Conservation (phyloP, 2,888 invertebrate genomes). For the Tanytarsus gracilentus region DNA sequence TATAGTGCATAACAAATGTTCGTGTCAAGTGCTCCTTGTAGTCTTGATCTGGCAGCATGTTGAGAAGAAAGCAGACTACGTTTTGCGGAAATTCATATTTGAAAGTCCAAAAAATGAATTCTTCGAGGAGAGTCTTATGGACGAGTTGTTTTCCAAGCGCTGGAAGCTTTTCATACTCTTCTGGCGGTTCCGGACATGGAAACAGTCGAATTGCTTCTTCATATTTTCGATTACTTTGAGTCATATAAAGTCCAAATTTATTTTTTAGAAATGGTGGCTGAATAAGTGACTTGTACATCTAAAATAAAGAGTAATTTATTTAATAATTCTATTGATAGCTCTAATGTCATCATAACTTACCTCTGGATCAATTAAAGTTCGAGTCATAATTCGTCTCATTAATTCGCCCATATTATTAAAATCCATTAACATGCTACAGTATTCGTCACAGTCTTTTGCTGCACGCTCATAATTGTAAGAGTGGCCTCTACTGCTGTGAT, state of each 20-base stretch:
- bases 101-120: slow-evolving; percentile 96
- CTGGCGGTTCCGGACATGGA: slow-evolving; percentile 61
- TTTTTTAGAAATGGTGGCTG: slow-evolving; percentile 57
- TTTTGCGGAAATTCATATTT: slow-evolving; percentile 96
- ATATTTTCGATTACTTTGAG: slow-evolving; percentile 64
- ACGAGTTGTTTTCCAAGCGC: slow-evolving; percentile 68
- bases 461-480: slow-evolving; percentile 59
- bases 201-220: slow-evolving; percentile 72
- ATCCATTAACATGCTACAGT: slow-evolving; percentile 83
- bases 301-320: slow-evolving; percentile 33
- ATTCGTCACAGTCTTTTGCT: slow-evolving; percentile 77
- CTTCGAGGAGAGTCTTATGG: slow-evolving; percentile 82
- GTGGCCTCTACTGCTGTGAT: slow-evolving; percentile 41
- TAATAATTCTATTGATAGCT: slow-evolving; percentile 24
- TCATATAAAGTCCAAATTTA: slow-evolving; percentile 64
- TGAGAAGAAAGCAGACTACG: slow-evolving; percentile 85
- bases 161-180: slow-evolving; percentile 70
- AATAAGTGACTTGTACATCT: slow-evolving; percentile 65
- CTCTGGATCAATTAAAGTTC: slow-evolving; percentile 80
- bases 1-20: slow-evolving; percentile 94
- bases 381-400: slow-evolving; percentile 88
- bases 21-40: slow-evolving; percentile 93
- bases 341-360: too few relatives aligned
- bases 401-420: slow-evolving; percentile 94
- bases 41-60: slow-evolving; percentile 89